Evolutionary conservation across 1,140 invertebrate genomes (phyloP), one percentile per base, ranked within the genome.

Genomic region (Sycophaga agraensis): DNA sequence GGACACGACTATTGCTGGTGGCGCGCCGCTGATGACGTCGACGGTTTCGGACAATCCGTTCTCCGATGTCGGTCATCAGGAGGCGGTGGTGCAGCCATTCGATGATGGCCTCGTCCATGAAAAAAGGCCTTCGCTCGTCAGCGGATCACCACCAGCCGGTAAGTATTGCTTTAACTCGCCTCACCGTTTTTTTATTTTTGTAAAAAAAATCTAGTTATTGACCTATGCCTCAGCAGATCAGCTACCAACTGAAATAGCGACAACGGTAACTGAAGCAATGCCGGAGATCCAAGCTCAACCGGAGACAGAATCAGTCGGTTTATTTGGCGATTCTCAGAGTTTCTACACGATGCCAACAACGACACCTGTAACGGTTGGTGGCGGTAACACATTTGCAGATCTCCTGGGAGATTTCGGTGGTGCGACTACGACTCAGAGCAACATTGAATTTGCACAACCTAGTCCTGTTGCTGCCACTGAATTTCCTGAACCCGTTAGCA

Each of bases 391-490:
- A 8, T 49, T 56, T 19, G 51, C 74, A 1, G 74, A 78, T 53
- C 43, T 77, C 2, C 40, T 79, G 0, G 73, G 71, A 9, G 77
- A 77, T 49, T 78, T 75, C 28, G 59, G 63, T 11, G 6, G 24
- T n/a, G 35, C 1, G 0, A 65, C 64, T 7, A 11, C 56, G 19
- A 21, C 21, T 3, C 31, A 66, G 14, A 53, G 67, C 4, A 31
- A 21, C 8, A 21, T 48, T 1, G 59, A 67, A 4, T 21, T 70
- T 17, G 54, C 49, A 3, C 59, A 70, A 0, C 61, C 63, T 2
- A 74, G 75, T 55, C 74, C 74, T n/a, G 68, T 63, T 6, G 59
- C 70, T 17, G 73, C 59, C 9, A 56, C 67, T 0, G 79, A 80
- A 42, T 80, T 76, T 50, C 71, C 75, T 7, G 4, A 14, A 1